phyloP scores from a whole-genome alignment of 2,888 invertebrate genomes.

The Tupiocoris notatus region DNA sequence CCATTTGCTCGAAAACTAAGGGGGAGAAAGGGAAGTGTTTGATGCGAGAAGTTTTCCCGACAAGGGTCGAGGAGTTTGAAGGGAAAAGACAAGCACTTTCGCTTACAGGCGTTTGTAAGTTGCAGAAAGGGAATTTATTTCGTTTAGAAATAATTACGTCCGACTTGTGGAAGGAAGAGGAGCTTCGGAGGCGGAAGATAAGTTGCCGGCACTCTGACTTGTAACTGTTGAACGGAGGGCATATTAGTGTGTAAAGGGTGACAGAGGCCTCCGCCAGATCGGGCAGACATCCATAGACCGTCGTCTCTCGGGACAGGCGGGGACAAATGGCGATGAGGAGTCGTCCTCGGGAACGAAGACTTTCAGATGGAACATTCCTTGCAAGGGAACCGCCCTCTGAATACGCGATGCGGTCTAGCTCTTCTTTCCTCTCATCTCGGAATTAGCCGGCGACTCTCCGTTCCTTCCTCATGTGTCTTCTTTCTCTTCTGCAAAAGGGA shows the following conservation, averaged over 20 bases:
- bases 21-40: slow-evolving; percentile 26
- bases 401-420: slow-evolving; percentile 15
- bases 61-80: slow-evolving; percentile 4
- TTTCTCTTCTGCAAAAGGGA: not conserved
- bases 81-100: slow-evolving; percentile 5
- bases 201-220: slow-evolving; percentile 26
- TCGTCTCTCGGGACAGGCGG: not conserved
- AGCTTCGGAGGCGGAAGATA: slow-evolving; percentile 28
- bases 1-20: slow-evolving; percentile 20
- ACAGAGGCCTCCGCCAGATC: slow-evolving; percentile 15
- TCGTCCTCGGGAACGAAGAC: not conserved
- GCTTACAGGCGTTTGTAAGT: slow-evolving; percentile 29
- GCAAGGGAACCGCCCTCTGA: slow-evolving; percentile 17
- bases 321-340: slow-evolving; percentile 31
- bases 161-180: slow-evolving; percentile 2
- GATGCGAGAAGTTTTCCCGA: slow-evolving; percentile 30
- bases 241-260: slow-evolving; percentile 41
- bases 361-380: slow-evolving; percentile 16
- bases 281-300: slow-evolving; percentile 1
- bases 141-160: slow-evolving; percentile 39
- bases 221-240: slow-evolving; percentile 34
- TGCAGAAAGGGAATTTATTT: slow-evolving; percentile 40
- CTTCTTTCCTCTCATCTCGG: slow-evolving; percentile 3
- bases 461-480: slow-evolving; percentile 23
- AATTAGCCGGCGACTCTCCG: slow-evolving; percentile 23